Conservation (phyloP, 1,140 invertebrate species). For the Pomacea maculata region DNA sequence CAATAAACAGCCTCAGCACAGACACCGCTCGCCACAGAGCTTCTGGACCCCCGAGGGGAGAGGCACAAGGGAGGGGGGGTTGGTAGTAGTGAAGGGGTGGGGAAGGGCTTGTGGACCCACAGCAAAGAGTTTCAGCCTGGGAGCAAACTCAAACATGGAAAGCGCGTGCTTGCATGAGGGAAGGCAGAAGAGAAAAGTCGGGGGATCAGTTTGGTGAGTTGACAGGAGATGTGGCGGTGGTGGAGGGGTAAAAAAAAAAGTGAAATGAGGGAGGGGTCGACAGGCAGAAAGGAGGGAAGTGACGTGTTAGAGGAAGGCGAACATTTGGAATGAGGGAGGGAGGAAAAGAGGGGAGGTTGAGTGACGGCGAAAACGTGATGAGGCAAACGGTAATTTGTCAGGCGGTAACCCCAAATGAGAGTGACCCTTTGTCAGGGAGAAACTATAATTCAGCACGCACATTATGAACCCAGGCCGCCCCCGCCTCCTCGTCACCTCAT, state of each 20-base stretch:
- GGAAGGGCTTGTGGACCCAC: conserved; percentile 12
- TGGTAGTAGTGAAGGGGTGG: background rate
- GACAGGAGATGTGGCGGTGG: background rate
- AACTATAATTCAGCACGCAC: conserved; percentile 7
- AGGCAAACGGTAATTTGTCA: conserved; percentile 7
- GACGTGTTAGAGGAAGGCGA: too few relatives aligned
- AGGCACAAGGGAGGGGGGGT: background rate
- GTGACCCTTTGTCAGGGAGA: conserved; percentile 2
- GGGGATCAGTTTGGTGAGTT: too few relatives aligned
- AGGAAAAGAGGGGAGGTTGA: too few relatives aligned
- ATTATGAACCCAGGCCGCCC: too few relatives aligned
- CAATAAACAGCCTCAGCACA: conserved; percentile 15
- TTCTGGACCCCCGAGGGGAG: background rate
- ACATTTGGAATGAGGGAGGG: background rate
- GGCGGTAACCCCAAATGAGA: conserved; percentile 1
- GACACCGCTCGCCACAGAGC: conserved; percentile 1
- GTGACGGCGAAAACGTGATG: background rate
- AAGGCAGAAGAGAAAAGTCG: background rate
- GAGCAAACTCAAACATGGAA: conserved; percentile 22
- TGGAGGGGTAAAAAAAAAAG: background rate
- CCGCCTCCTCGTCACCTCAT: too few relatives aligned
- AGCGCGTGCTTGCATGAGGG: conserved; percentile 13
- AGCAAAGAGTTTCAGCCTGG: conserved; percentile 11
- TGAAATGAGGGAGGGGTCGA: background rate
- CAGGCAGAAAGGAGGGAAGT: background rate